A percentile compares a stretch with the other conserved stretches of the same genome.
phyloP scores from a whole-genome alignment of 2,888 invertebrate species.

The Octodonta nipae region DNA sequence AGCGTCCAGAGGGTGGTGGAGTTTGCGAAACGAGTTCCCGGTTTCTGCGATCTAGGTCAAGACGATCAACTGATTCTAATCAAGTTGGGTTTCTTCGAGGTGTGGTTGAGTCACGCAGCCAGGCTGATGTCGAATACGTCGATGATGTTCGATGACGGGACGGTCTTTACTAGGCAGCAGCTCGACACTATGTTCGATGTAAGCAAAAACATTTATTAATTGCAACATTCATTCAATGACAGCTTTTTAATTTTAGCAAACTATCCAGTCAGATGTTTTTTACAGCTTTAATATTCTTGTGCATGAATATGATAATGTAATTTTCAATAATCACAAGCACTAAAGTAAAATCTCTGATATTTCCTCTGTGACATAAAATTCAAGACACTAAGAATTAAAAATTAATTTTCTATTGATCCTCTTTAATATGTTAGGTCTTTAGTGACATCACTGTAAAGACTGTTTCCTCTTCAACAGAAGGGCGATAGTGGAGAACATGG shows the following conservation, averaged over 20 bases:
- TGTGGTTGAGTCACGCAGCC: conserved; percentile 81
- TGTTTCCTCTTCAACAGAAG: no score
- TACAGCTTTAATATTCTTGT: conserved; percentile 1
- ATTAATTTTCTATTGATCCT: no score
- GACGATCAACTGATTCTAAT: conserved; percentile 94
- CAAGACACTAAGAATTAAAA: no score
- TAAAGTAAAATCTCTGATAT: no score
- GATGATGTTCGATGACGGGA: conserved; percentile 83
- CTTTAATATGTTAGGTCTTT: no score
- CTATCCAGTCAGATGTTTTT: neutral
- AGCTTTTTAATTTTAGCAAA: neutral
- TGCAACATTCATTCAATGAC: no score
- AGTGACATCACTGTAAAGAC: no score
- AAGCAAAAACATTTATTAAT: no score
- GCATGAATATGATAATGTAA: no score
- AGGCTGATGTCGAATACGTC: conserved; percentile 62
- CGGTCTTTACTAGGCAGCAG: conserved; percentile 67
- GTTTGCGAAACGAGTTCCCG: conserved; percentile 89
- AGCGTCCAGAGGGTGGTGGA: conserved; percentile 89
- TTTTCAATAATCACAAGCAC: no score
- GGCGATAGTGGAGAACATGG: no score
- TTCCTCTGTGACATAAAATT: no score
- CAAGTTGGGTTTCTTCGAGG: conserved; percentile 92
- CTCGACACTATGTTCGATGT: conserved; percentile 80
- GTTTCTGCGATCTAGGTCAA: conserved; percentile 79